These are phyloP conservation scores for Pseudotriccus pelzelni DNA, from an alignment of 2,797 vertebrate genomes.

Conservation along the genomic window DNA sequence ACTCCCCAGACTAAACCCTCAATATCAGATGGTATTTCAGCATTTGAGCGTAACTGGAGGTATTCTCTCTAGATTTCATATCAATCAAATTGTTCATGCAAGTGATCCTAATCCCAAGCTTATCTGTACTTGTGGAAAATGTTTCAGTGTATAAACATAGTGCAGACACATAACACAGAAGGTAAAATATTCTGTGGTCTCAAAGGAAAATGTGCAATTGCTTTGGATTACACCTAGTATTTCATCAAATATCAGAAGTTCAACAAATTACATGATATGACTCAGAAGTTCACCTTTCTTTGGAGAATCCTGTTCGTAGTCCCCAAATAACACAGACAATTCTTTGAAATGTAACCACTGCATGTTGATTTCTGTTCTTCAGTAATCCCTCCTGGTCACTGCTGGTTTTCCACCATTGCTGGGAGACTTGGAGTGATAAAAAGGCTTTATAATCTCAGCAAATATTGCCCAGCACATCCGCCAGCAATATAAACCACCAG, in stretches of 20 bases:
- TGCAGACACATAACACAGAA: neutral
- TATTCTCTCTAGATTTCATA: neutral
- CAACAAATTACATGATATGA: neutral
- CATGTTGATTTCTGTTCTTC: neutral
- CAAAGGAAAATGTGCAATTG: neutral
- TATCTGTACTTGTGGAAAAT: neutral
- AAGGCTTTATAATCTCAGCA: neutral
- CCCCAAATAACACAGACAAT: neutral
- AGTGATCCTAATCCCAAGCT: neutral
- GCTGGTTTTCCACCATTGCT: no score
- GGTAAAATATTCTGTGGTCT: neutral
- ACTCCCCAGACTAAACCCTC: neutral
- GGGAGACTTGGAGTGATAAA: neutral
- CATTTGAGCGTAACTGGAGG: neutral
- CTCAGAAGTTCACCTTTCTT: neutral
- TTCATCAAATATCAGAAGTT: neutral
- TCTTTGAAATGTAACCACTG: neutral
- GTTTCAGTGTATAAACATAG: neutral
- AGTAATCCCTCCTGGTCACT: neutral
- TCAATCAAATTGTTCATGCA: neutral
- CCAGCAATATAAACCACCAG: neutral
- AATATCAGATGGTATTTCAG: neutral
- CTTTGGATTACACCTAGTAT: neutral
- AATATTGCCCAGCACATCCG: neutral
- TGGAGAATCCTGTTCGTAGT: neutral